Evolutionary conservation across 2,888 invertebrate species (phyloP).

Genomic region (Caenorhabditis panamensis): DNA sequence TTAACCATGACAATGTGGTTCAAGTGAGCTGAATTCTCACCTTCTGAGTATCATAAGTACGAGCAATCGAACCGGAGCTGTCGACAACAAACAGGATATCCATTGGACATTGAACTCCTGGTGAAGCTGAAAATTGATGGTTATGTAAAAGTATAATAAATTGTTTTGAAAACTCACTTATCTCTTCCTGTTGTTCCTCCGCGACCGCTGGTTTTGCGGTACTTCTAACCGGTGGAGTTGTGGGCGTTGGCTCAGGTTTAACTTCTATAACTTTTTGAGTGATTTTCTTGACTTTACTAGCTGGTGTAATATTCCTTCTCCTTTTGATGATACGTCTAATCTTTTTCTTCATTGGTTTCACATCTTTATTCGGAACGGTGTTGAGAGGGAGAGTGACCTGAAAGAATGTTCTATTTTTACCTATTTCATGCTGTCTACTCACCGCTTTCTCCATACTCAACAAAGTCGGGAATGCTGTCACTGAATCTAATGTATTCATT

Average conservation of each 20-base stretch:
- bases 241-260: constrained; percentile 41
- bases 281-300: constrained; percentile 30
- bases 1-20: neutral
- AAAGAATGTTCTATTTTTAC: too few relatives aligned
- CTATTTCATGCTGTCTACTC: too few relatives aligned
- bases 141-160: too few relatives aligned
- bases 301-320: constrained; percentile 48
- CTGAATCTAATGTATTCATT: constrained; percentile 19
- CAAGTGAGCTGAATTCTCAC: constrained; percentile 17
- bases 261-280: constrained; percentile 39
- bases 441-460: constrained; percentile 52
- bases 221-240: constrained; percentile 43
- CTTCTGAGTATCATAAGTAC: constrained; percentile 76
- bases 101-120: constrained; percentile 70
- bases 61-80: constrained; percentile 78
- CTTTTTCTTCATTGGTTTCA: constrained; percentile 44
- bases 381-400: constrained; percentile 54
- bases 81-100: constrained; percentile 79
- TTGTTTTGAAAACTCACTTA: constrained; percentile 13
- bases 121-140: constrained; percentile 6
- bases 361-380: constrained; percentile 5
- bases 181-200: constrained; percentile 45
- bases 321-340: constrained; percentile 59
- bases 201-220: constrained; percentile 32
- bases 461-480: constrained; percentile 55